Percentiles rank a stretch among this genome's conserved stretches.
phyloP scores from a whole-genome alignment of 2,113 vertebrate genomes.

The Trematocara nigrifrons region DNA sequence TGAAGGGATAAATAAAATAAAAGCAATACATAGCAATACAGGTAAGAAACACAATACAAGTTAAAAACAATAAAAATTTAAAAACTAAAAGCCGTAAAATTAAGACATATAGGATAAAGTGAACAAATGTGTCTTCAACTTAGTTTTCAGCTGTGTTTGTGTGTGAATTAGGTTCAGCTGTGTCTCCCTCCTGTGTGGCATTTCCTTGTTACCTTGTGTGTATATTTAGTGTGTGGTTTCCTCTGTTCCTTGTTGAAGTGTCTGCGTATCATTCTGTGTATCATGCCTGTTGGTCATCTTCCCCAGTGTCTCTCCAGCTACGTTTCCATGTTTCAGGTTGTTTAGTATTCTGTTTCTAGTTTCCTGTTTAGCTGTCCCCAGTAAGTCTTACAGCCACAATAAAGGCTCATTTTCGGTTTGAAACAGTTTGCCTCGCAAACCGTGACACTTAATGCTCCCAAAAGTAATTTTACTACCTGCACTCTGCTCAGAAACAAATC shows the following conservation, averaged over 20 bases:
- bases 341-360: not conserved
- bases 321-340: not conserved
- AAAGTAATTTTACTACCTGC: not conserved
- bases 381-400: not conserved
- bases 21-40: too few relatives aligned
- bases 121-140: too few relatives aligned
- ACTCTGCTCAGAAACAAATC: not conserved
- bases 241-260: not conserved
- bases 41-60: too few relatives aligned
- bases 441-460: not conserved
- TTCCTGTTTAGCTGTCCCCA: not conserved
- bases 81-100: too few relatives aligned
- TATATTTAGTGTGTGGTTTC: not conserved
- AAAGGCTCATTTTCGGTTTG: not conserved
- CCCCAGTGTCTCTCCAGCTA: not conserved
- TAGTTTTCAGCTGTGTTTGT: too few relatives aligned
- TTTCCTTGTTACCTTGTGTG: not conserved
- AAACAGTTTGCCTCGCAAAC: not conserved
- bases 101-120: too few relatives aligned
- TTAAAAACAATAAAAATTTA: too few relatives aligned
- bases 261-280: not conserved
- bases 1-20: too few relatives aligned
- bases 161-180: not conserved
- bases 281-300: not conserved
- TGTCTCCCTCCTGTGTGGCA: not conserved